These are phyloP conservation scores for Habrosyne pyritoides DNA, from an alignment of 2,888 invertebrate species.

Conservation along the genomic window DNA sequence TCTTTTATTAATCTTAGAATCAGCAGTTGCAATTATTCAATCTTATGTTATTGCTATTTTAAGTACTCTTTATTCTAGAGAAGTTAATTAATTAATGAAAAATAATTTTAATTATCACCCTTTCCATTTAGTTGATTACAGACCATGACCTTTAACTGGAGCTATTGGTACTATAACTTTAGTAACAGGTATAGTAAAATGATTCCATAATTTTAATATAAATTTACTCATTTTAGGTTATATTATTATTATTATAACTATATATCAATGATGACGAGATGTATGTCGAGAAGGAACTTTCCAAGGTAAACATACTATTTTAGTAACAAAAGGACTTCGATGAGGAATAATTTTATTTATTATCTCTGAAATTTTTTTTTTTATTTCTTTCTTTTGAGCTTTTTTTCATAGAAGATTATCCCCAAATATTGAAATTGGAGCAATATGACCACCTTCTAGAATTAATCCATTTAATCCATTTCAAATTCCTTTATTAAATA, in stretches of 20 bases:
- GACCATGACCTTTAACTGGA: constrained; percentile 86
- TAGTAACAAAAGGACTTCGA: constrained; percentile 84
- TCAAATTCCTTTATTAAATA: constrained; percentile 88
- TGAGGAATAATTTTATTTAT: constrained; percentile 90
- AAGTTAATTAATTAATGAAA: constrained; percentile 86
- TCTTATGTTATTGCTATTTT: constrained; percentile 86
- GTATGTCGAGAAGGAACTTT: constrained; percentile 86
- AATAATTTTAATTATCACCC: constrained; percentile 80
- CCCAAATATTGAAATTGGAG: constrained; percentile 67
- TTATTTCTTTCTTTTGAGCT: constrained; percentile 83
- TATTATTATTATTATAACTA: constrained; percentile 72
- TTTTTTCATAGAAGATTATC: constrained; percentile 80
- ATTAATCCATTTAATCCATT: constrained; percentile 86
- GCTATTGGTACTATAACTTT: constrained; percentile 83
- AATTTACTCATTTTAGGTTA: constrained; percentile 80
- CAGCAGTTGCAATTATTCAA: constrained; percentile 86
- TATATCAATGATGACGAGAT: constrained; percentile 89
- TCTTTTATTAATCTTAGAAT: constrained; percentile 81
- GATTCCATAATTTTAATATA: constrained; percentile 83
- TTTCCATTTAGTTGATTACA: constrained; percentile 86
- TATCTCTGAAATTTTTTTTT: constrained; percentile 87
- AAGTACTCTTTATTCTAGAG: constrained; percentile 86
- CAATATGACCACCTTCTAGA: constrained; percentile 85
- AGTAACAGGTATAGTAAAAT: constrained; percentile 84
- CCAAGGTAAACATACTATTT: constrained; percentile 85